Evolutionary conservation across 2,888 invertebrate genomes (phyloP), one percentile per base, ranked within the genome.

Genomic region (Lordiphosa andalusiaca): DNA sequence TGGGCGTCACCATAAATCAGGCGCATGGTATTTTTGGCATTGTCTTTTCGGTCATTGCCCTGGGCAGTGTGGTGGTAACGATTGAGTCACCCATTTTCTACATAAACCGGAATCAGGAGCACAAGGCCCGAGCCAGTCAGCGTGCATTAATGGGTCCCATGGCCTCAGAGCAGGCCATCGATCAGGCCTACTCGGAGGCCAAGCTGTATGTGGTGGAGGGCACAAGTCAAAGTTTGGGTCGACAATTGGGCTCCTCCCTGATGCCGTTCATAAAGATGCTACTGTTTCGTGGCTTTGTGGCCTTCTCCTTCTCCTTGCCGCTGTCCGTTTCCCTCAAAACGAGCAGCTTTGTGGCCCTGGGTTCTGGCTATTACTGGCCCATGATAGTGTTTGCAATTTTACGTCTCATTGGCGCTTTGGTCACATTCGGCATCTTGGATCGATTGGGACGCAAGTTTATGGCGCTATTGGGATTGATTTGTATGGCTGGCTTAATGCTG

Each of bases 221-320:
- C 19, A 60, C 58, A 10, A 68, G 53, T 16, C 35, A 69, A 44
- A 52, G 37, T 30, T 1, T 53, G 9, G 16, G 25, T 3, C 67
- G 71, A 35, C 67, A 86, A n/a, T 37, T 68, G 0, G 7, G 19
- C 3, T 57, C 57, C 7, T 50, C 82, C n/a, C 16, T 63, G 2
- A 12, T 71, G 4, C 86, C 87, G 9, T 68, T 86, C 25, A 3
- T 71, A 0, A 87, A 84, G 48, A 52, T 86, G 52, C 46, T 77
- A 3, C 4, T 88, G 0, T 81, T 77, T 36, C 86, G 87, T 25
- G 65, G 71, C 52, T 59, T 78, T 12, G 71, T 86, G 6, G 77
- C 87, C 0, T 86, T 87, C 51, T 72, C 81, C 21, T 74, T 88
- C 33, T 81, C 88, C 1, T 6, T 86, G 41, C 87, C 88, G 0